phyloP scores from a whole-genome alignment of 2,888 invertebrate genomes.

The Melanophora roralis region DNA sequence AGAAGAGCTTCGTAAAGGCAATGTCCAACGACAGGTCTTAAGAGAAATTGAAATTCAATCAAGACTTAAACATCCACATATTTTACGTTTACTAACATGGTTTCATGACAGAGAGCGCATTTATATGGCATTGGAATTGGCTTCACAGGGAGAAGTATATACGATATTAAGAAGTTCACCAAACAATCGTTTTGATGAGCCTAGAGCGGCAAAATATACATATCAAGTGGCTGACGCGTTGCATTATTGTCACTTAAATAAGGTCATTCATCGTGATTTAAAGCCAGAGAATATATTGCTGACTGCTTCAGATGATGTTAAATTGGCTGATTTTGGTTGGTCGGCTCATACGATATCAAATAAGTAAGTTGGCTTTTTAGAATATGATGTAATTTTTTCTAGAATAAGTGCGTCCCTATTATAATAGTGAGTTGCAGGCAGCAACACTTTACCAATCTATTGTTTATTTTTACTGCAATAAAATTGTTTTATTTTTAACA shows the following conservation, averaged over 20 bases:
- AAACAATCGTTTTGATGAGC: constrained; percentile 81
- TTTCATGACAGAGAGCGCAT: constrained; percentile 92
- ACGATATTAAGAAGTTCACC: constrained; percentile 84
- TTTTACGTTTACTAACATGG: constrained; percentile 89
- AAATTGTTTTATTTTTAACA: no score
- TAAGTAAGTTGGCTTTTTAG: constrained; percentile 77
- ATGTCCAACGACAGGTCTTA: constrained; percentile 89
- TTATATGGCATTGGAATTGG: constrained; percentile 92
- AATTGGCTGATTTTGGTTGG: constrained; percentile 96
- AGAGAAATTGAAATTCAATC: constrained; percentile 96
- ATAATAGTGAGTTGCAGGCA: no score
- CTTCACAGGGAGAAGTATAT: constrained; percentile 91
- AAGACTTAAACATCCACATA: constrained; percentile 88
- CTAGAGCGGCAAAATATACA: constrained; percentile 87
- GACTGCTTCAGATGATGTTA: constrained; percentile 86
- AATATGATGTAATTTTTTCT: no score
- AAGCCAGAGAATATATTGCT: constrained; percentile 94
- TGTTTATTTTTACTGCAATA: no score
- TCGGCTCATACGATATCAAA: constrained; percentile 93
- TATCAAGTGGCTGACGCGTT: constrained; percentile 93
- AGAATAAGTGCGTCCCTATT: no score
- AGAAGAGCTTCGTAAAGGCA: constrained; percentile 86
- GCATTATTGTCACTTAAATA: constrained; percentile 89
- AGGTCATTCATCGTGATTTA: constrained; percentile 94
- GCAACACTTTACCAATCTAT: no score